Conservation (phyloP, 2,113 vertebrate species). For the Otus sunia region DNA sequence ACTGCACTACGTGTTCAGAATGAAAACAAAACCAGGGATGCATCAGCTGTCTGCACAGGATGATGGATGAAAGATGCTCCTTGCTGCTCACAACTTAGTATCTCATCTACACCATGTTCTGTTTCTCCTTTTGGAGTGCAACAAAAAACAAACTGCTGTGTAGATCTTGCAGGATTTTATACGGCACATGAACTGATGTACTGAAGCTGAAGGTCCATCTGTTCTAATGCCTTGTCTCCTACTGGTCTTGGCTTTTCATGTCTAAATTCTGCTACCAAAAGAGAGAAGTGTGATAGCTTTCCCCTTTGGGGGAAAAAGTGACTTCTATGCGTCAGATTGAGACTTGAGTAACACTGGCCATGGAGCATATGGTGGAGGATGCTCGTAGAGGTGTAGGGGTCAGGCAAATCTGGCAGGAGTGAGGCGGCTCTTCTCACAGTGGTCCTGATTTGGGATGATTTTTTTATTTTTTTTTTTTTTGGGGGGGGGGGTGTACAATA, state of each 20-base stretch:
- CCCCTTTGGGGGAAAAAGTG: not conserved
- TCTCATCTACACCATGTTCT: not conserved
- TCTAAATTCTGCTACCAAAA: not conserved
- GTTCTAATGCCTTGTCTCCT: not conserved
- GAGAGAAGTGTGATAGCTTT: not conserved
- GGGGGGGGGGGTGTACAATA: too few species aligned
- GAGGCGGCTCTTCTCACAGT: accelerated
- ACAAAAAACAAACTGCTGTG: not conserved
- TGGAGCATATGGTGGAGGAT: not conserved
- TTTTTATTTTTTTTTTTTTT: too few species aligned
- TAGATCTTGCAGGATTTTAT: not conserved
- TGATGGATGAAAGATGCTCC: not conserved
- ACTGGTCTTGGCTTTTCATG: not conserved
- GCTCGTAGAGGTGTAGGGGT: not conserved
- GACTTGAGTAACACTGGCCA: not conserved
- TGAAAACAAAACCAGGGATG: not conserved
- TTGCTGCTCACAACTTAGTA: not conserved
- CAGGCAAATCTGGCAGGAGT: not conserved
- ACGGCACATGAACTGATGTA: not conserved
- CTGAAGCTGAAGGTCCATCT: conserved; percentile 24
- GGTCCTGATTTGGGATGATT: not conserved
- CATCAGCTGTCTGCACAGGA: not conserved
- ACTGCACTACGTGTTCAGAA: not conserved
- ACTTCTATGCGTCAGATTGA: not conserved
- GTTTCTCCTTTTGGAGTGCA: not conserved